Percentiles rank a stretch among this genome's conserved stretches.
Conservation (phyloP, 2,113 vertebrate genomes). For the Nipponia nippon region DNA sequence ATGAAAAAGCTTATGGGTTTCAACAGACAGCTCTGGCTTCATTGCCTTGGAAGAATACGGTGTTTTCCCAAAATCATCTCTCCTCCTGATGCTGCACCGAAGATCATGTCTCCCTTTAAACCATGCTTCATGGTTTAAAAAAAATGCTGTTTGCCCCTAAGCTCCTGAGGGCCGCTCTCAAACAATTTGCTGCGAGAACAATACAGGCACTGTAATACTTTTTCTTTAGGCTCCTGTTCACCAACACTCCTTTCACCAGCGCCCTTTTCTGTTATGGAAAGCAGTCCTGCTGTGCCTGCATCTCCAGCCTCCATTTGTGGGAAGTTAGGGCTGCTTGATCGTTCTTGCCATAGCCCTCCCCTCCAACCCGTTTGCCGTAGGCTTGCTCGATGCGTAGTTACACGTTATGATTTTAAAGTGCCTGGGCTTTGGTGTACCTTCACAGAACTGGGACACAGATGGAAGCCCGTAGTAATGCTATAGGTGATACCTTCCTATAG, state of each 20-base stretch:
- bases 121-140: neutral
- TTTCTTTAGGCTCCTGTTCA: neutral
- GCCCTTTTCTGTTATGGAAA: rapidly evolving
- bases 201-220: rapidly evolving
- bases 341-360: neutral
- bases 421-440: neutral
- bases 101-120: neutral
- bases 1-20: neutral
- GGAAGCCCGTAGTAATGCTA: neutral
- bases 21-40: neutral
- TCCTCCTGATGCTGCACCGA: neutral
- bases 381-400: neutral
- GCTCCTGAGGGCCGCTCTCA: neutral
- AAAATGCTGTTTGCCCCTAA: neutral
- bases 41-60: neutral
- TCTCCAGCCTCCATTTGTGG: neutral
- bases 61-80: no score
- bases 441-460: rapidly evolving
- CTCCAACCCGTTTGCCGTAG: rapidly evolving
- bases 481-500: neutral
- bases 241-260: neutral
- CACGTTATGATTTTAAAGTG: neutral
- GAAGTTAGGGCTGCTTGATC: neutral
- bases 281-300: rapidly evolving
- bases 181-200: rapidly evolving